phyloP scores from a whole-genome alignment of 53 echinoderm and acorn worm genomes.

The Mesocentrotus franciscanus region DNA sequence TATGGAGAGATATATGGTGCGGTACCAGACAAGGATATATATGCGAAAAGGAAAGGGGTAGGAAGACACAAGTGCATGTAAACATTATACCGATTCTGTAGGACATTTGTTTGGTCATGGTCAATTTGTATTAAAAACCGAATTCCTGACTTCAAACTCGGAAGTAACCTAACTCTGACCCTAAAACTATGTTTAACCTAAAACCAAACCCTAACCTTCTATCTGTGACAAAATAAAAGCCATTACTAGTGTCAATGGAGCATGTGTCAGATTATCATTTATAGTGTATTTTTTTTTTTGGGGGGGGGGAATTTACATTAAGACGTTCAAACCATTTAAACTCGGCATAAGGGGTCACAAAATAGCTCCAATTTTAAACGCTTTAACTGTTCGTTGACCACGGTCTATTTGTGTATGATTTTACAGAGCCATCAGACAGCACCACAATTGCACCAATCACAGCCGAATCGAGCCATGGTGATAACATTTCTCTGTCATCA shows the following conservation, averaged over 20 bases:
- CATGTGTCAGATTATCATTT: no score
- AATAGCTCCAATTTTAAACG: no score
- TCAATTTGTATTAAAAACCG: no score
- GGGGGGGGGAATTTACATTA: no score
- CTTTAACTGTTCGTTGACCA: background rate
- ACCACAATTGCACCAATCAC: constrained; percentile 8
- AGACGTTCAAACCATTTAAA: no score
- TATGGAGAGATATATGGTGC: constrained; percentile 48
- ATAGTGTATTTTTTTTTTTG: no score
- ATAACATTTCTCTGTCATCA: background rate
- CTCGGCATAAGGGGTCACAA: no score
- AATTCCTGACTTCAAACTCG: background rate
- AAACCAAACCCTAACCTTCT: background rate
- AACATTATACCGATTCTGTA: no score
- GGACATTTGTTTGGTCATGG: no score
- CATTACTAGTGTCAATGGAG: no score
- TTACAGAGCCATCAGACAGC: constrained; percentile 14
- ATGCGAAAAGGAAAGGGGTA: constrained; percentile 21
- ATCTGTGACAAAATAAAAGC: background rate
- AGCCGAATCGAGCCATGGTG: background rate
- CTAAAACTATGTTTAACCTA: background rate
- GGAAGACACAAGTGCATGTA: background rate
- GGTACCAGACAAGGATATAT: constrained; percentile 30
- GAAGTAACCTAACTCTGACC: background rate
- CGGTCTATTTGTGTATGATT: background rate